Evolutionary conservation across 2,888 invertebrate species (phyloP).

Genomic region (Muschampia plurimacula): DNA sequence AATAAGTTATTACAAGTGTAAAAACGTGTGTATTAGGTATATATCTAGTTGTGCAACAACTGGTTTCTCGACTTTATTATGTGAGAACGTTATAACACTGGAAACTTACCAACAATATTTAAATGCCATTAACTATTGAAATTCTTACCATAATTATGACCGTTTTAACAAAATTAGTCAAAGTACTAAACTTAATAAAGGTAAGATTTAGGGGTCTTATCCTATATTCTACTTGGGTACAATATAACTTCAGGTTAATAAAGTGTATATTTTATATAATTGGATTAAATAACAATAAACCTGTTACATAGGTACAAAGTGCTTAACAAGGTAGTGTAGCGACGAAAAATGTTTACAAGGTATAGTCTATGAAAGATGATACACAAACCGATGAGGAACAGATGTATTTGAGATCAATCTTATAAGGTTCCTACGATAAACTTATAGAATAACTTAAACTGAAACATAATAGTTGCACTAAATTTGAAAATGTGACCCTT

Average conservation of each 20-base stretch:
- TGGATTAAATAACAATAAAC: too few species aligned
- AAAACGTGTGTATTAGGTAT: not conserved
- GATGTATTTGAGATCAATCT: conserved; percentile 1
- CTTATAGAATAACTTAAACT: not conserved
- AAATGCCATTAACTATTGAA: conserved; percentile 19
- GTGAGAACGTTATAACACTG: conserved; percentile 32
- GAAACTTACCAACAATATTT: conserved; percentile 24
- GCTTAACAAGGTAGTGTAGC: too few species aligned
- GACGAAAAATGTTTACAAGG: too few species aligned
- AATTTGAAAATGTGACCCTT: not conserved
- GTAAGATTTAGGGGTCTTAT: not conserved
- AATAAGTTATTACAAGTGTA: not conserved
- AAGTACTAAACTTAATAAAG: not conserved
- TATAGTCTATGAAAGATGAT: not conserved
- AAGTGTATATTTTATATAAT: too few species aligned
- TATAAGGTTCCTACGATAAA: not conserved
- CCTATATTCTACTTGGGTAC: not conserved
- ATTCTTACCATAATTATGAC: conserved; percentile 6
- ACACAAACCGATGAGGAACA: not conserved
- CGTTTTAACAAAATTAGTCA: not conserved
- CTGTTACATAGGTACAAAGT: too few species aligned
- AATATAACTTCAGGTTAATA: not conserved
- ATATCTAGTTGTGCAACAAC: conserved; percentile 41
- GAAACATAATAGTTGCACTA: not conserved
- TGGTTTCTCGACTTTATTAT: conserved; percentile 23